A percentile compares a stretch with the other conserved stretches of the same genome.
Conservation (phyloP, 2,797 vertebrate species). For the Bryconaethiops microstoma region DNA sequence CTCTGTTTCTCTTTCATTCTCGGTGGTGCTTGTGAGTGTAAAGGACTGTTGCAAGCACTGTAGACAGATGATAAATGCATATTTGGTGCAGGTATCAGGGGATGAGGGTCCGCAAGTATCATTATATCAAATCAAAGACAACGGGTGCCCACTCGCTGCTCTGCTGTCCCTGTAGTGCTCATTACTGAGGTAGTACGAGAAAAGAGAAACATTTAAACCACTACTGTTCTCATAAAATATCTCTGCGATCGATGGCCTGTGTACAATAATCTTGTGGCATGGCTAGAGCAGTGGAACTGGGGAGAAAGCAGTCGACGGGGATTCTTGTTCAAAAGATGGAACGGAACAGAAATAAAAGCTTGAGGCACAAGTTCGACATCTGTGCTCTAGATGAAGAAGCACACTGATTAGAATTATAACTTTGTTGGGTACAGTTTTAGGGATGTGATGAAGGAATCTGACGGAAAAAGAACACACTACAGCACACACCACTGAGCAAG, state of each 20-base stretch:
- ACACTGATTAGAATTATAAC: not conserved
- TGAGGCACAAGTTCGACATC: not conserved
- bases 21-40: slow-evolving; percentile 14
- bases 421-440: not conserved
- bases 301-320: slow-evolving; percentile 1
- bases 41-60: slow-evolving; percentile 1
- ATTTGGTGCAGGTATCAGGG: slow-evolving; percentile 31
- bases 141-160: slow-evolving; percentile 39
- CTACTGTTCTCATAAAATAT: slow-evolving; percentile 45
- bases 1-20: slow-evolving; percentile 15
- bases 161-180: slow-evolving; percentile 45
- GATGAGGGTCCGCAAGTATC: slow-evolving; percentile 25
- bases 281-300: not conserved
- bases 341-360: not conserved
- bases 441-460: not conserved
- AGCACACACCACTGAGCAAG: not conserved
- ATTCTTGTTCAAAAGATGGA: slow-evolving; percentile 1
- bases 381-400: slow-evolving; percentile 2
- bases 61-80: slow-evolving; percentile 47
- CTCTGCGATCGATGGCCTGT: slow-evolving; percentile 35
- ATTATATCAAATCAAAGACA: slow-evolving; percentile 52
- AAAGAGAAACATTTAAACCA: slow-evolving; percentile 47
- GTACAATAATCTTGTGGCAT: slow-evolving; percentile 23
- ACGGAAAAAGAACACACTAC: not conserved
- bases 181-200: slow-evolving; percentile 44